Evolutionary conservation across 2,888 invertebrate genomes (phyloP).

Genomic region (Seladonia tumulorum): DNA sequence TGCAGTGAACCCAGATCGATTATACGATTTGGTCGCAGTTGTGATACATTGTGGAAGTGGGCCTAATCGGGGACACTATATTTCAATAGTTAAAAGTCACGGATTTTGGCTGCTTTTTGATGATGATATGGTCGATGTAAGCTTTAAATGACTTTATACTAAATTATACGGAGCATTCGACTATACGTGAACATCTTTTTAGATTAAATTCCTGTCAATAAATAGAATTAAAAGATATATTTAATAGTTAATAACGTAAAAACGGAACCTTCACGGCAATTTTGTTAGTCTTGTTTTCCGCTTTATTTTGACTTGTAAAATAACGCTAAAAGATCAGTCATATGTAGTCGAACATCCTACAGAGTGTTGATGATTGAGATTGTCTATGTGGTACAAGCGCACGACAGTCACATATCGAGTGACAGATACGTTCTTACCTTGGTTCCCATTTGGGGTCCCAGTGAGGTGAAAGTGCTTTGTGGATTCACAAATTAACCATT

Average conservation of each 20-base stretch:
- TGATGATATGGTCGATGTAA: constrained; percentile 99
- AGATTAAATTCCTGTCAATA: background rate
- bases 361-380: too few species aligned
- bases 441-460: too few species aligned
- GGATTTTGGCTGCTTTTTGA: constrained; percentile 99
- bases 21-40: constrained; percentile 99
- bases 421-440: too few species aligned
- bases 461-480: too few species aligned
- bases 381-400: too few species aligned
- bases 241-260: background rate
- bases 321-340: background rate
- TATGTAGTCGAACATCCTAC: background rate
- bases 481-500: too few species aligned
- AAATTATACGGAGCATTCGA: background rate
- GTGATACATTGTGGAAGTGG: constrained; percentile 99
- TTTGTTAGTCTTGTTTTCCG: background rate
- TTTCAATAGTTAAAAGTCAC: constrained; percentile 99
- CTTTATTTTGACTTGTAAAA: background rate
- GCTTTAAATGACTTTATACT: constrained; percentile 75
- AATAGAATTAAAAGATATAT: background rate
- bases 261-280: background rate
- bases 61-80: constrained; percentile 99
- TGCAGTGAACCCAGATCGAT: constrained; percentile 98
- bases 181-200: background rate
- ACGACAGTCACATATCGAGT: too few species aligned